Percentiles rank a stretch among this genome's conserved stretches.
Evolutionary conservation across 1,140 invertebrate species (phyloP).

Genomic region (Arion vulgaris): DNA sequence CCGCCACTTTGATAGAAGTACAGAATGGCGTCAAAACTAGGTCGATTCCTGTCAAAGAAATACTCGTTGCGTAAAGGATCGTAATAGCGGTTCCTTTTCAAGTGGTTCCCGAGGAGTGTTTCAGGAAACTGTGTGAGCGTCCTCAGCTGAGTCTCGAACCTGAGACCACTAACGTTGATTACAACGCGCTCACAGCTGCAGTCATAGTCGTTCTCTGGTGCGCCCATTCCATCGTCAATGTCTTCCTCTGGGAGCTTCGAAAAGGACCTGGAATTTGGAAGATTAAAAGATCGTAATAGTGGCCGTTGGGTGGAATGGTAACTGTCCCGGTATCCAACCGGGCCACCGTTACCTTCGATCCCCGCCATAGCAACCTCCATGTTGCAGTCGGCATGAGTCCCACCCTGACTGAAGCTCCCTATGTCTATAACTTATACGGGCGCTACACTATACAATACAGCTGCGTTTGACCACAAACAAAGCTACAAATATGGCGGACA

Average conservation of each 20-base stretch:
- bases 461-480: constrained; percentile 42
- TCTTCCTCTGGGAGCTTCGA: constrained; percentile 96
- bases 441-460: neutral
- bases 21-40: constrained; percentile 90
- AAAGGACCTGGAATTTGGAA: constrained; percentile 86
- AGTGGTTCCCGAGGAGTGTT: constrained; percentile 95
- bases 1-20: constrained; percentile 99
- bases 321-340: constrained; percentile 52
- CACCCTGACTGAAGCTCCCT: constrained; percentile 30
- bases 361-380: constrained; percentile 76
- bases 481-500: constrained; percentile 56
- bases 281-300: constrained; percentile 52
- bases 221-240: constrained; percentile 73
- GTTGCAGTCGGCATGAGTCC: constrained; percentile 45
- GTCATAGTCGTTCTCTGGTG: constrained; percentile 80
- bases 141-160: constrained; percentile 98
- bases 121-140: constrained; percentile 99
- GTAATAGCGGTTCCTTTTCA: constrained; percentile 93
- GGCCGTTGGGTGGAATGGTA: constrained; percentile 44
- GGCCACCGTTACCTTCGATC: constrained; percentile 68
- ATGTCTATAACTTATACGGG: neutral
- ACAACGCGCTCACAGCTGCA: constrained; percentile 91
- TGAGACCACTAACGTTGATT: constrained; percentile 97
- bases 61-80: constrained; percentile 98
- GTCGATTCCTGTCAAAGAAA: constrained; percentile 99